A percentile compares a stretch with the other conserved stretches of the same genome.
Evolutionary conservation across 2,888 invertebrate species (phyloP).

Genomic region (Polymixis flavicincta): DNA sequence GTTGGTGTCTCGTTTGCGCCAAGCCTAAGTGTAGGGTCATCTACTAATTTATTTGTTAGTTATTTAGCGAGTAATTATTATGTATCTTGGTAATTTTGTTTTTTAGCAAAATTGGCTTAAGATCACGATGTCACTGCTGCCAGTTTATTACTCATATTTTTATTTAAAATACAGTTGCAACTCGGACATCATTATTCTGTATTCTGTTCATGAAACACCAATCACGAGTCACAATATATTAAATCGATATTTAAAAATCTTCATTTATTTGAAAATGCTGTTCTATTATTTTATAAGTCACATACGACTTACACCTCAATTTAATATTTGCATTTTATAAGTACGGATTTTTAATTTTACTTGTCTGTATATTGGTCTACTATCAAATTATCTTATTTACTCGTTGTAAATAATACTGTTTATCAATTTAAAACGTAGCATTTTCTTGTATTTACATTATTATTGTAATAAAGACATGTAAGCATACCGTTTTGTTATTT

Average conservation of each 20-base stretch:
- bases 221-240: slow-evolving; percentile 21
- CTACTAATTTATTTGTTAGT: slow-evolving; percentile 65
- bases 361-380: slow-evolving; percentile 39
- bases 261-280: background rate
- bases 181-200: slow-evolving; percentile 5
- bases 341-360: slow-evolving; percentile 8
- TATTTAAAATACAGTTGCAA: slow-evolving; percentile 8
- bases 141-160: slow-evolving; percentile 49
- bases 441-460: slow-evolving; percentile 58
- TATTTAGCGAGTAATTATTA: slow-evolving; percentile 61
- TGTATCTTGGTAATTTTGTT: slow-evolving; percentile 89
- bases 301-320: slow-evolving; percentile 41
- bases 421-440: slow-evolving; percentile 58
- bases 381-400: slow-evolving; percentile 57
- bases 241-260: slow-evolving; percentile 5
- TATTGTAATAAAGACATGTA: slow-evolving; percentile 64
- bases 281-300: slow-evolving; percentile 7
- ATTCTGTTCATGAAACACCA: slow-evolving; percentile 16
- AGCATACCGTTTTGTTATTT: slow-evolving; percentile 21
- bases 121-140: slow-evolving; percentile 75
- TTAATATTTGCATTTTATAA: slow-evolving; percentile 21
- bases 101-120: slow-evolving; percentile 88
- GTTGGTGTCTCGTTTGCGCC: too few species aligned
- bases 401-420: slow-evolving; percentile 65
- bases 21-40: slow-evolving; percentile 34